phyloP scores from a whole-genome alignment of 2,113 vertebrate genomes.

The Crotalus helleri region DNA sequence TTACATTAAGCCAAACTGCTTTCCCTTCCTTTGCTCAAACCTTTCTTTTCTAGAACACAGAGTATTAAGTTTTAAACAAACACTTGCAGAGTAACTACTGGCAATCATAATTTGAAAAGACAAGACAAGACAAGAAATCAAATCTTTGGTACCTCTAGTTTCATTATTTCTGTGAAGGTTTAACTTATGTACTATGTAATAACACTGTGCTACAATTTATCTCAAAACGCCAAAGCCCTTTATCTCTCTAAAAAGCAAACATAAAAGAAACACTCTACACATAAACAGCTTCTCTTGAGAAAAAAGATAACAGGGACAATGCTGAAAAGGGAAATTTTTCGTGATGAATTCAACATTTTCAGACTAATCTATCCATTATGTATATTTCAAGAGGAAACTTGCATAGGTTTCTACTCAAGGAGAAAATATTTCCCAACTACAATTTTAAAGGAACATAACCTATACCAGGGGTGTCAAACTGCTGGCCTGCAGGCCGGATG shows the following conservation, averaged over 20 bases:
- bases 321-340: conserved; percentile 58
- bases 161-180: conserved; percentile 43
- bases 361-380: conserved; percentile 68
- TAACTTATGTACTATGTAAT: conserved; percentile 43
- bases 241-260: conserved; percentile 46
- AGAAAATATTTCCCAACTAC: conserved; percentile 59
- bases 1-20: background rate
- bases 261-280: conserved; percentile 67
- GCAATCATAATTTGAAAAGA: background rate
- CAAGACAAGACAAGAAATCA: conserved; percentile 16
- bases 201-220: conserved; percentile 61
- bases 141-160: conserved; percentile 10
- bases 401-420: conserved; percentile 65
- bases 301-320: conserved; percentile 67
- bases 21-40: background rate
- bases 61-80: conserved; percentile 34
- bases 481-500: too few relatives aligned
- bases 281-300: conserved; percentile 69
- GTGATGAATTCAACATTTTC: conserved; percentile 66
- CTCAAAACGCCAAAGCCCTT: conserved; percentile 58
- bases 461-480: background rate
- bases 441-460: conserved; percentile 66
- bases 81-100: conserved; percentile 5
- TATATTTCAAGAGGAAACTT: conserved; percentile 62
- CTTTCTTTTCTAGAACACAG: background rate